Conservation (phyloP, 2,888 invertebrate species). For the Chrysodeixis includens region DNA sequence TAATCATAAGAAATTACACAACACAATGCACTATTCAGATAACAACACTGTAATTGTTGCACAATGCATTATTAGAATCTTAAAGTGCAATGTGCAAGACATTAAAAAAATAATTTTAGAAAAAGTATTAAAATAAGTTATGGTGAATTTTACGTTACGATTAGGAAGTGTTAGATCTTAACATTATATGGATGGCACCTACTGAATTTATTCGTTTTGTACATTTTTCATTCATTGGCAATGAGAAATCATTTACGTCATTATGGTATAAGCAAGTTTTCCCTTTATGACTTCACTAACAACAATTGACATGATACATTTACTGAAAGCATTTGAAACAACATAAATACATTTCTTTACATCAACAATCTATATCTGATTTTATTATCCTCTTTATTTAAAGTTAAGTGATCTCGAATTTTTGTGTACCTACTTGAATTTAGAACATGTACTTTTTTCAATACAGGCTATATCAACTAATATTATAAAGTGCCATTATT, state of each 20-base stretch:
- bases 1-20: neutral
- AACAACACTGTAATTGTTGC: neutral
- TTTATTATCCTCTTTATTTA: neutral
- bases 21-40: neutral
- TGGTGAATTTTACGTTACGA: neutral
- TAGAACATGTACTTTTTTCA: too few species aligned
- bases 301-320: neutral
- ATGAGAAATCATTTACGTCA: neutral
- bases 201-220: conserved; percentile 2
- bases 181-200: neutral
- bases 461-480: too few species aligned
- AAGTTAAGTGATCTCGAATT: neutral
- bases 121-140: conserved; percentile 1
- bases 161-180: neutral
- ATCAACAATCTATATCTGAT: neutral
- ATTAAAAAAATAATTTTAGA: neutral
- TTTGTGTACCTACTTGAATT: too few species aligned
- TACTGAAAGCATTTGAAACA: neutral
- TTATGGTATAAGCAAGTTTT: neutral
- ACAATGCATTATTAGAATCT: neutral
- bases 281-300: neutral
- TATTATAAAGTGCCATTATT: neutral
- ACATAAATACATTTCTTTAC: neutral
- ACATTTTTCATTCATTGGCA: neutral
- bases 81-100: neutral